These are phyloP conservation scores for Sebastes matsubarae DNA, from an alignment of 2,797 vertebrate genomes.

Conservation along the genomic window DNA sequence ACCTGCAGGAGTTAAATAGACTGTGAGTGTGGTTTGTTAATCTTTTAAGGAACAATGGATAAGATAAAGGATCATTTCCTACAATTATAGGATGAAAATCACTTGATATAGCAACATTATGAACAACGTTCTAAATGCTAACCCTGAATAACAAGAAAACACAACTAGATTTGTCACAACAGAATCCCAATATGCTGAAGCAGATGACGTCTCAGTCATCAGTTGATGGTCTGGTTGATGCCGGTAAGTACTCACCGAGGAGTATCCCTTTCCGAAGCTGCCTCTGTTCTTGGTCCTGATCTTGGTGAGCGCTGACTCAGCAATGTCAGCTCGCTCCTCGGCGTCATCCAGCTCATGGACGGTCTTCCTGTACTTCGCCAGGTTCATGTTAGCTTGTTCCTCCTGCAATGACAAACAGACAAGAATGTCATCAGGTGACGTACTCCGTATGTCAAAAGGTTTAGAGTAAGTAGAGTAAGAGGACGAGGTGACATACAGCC, in stretches of 20 bases:
- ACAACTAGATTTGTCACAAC: neutral
- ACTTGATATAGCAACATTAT: neutral
- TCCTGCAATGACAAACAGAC: constrained; percentile 67
- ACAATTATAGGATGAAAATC: neutral
- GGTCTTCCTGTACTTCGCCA: constrained; percentile 87
- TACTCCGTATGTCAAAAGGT: neutral
- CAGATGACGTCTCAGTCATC: neutral
- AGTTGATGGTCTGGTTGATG: neutral
- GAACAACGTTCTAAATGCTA: neutral
- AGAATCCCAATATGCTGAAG: neutral
- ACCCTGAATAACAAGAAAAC: neutral
- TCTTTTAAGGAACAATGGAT: neutral
- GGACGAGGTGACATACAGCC: constrained; percentile 69
- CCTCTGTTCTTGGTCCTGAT: constrained; percentile 84
- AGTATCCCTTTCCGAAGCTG: constrained; percentile 86
- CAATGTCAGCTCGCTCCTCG: constrained; percentile 85
- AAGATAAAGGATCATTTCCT: neutral
- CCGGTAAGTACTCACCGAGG: constrained; percentile 76
- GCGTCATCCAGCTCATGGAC: constrained; percentile 86
- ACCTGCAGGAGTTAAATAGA: neutral
- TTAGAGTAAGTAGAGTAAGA: neutral
- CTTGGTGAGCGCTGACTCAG: constrained; percentile 85
- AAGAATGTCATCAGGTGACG: neutral
- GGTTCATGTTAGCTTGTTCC: constrained; percentile 86
- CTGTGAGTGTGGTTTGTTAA: neutral